These are phyloP conservation scores for Micropoecilia bifurca DNA, from an alignment of 2,797 vertebrate species.

Conservation along the genomic window DNA sequence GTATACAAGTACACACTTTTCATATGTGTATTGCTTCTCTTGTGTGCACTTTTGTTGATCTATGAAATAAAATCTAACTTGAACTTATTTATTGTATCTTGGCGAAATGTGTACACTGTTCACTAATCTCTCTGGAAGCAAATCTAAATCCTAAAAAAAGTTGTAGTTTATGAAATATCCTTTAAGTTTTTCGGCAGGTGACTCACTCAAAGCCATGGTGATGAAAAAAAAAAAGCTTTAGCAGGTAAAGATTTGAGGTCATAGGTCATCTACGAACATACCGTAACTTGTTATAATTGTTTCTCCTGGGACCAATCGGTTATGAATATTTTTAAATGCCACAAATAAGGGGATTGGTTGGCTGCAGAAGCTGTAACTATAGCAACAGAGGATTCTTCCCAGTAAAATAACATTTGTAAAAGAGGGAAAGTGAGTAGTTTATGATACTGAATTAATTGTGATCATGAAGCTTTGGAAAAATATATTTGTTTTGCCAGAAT, in stretches of 20 bases:
- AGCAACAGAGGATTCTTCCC: conserved; percentile 4
- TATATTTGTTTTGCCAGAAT: neutral
- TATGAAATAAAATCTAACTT: neutral
- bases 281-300: neutral
- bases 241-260: neutral
- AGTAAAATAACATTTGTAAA: conserved; percentile 1
- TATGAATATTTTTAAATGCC: neutral
- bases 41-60: neutral
- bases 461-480: neutral
- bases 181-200: neutral
- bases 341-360: conserved; percentile 5
- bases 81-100: too few species aligned
- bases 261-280: neutral
- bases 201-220: neutral
- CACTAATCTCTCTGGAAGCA: neutral
- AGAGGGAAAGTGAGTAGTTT: neutral
- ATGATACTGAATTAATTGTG: conserved; percentile 13
- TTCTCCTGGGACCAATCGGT: neutral
- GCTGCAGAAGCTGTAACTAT: conserved; percentile 13
- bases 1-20: neutral
- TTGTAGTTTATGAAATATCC: neutral
- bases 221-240: neutral
- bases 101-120: neutral
- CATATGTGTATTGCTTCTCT: neutral
- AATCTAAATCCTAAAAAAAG: neutral